Evolutionary conservation across 37 sponge, comb jelly and placozoan genomes (phyloP).

Genomic region (Petrosia ficiformis): DNA sequence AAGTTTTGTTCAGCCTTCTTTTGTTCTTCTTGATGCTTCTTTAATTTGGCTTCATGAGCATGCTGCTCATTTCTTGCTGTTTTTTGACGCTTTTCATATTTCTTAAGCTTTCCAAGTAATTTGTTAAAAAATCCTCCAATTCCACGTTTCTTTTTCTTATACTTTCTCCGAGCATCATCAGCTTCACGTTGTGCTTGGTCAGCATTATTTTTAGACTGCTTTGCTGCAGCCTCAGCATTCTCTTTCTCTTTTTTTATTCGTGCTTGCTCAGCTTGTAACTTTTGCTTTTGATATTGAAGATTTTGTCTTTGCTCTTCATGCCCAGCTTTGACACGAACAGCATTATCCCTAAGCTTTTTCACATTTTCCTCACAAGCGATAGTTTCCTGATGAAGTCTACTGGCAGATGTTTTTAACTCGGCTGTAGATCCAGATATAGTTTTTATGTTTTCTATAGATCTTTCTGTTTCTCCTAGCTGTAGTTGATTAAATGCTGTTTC

Average conservation of each 20-base stretch:
- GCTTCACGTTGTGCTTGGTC: neutral
- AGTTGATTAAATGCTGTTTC: too few species aligned
- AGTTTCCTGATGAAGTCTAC: too few species aligned
- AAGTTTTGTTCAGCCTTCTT: neutral
- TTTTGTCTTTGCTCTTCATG: neutral
- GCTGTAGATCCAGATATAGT: neutral
- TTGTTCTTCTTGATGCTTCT: neutral
- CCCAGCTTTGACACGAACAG: too few species aligned
- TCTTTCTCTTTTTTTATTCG: too few species aligned
- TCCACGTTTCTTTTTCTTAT: neutral
- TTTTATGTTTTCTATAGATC: too few species aligned
- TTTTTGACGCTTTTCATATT: neutral
- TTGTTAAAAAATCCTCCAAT: neutral
- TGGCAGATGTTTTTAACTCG: neutral
- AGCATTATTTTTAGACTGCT: neutral
- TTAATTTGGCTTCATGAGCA: neutral
- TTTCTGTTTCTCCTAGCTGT: neutral
- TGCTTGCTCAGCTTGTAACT: too few species aligned
- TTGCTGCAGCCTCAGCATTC: neutral
- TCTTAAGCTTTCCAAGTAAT: neutral
- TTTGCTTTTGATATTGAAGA: too few species aligned
- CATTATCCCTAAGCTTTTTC: too few species aligned
- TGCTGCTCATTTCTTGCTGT: neutral
- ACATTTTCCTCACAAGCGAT: too few species aligned
- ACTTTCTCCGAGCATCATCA: neutral